Evolutionary conservation across 1,140 invertebrate genomes (phyloP), one percentile per base, ranked within the genome.

Genomic region (Stegodyphus dumicola): DNA sequence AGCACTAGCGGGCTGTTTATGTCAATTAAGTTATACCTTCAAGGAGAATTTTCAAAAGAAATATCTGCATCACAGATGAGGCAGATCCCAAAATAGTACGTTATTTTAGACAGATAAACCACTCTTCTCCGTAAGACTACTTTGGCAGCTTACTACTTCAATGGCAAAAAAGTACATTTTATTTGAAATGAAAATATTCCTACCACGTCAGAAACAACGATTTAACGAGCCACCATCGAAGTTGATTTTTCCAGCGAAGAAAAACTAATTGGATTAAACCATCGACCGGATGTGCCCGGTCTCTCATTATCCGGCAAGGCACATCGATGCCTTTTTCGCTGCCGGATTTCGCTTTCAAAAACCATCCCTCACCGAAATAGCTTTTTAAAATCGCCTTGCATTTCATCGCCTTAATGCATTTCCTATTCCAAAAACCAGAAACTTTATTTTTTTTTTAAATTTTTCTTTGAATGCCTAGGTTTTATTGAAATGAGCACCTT

Each of bases 361-460:
- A 76, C 5, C 7, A 49, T 60, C 17, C 6, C 13, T 13, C 18
- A 15, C 7, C 11, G 77, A 70, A 79, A 79, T 79, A 69, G 77
- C 77, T 79, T 79, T 79, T 79, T 79, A 79, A 79, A 79, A n/a
- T 70, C 52, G 13, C 7, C 52, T 17, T 11, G 17, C 69, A 70
- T 70, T 70, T 56, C 77, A 79, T 79, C 77, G 77, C 51, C 17
- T 69, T 79, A 79, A 79, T 79, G 77, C 77, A 70, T 70, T 79
- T 15, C 66, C 17, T 9, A 69, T n/a, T 69, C 66, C 7, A 69
- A 9, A 17, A 9, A 48, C 64, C 18, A 53, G 60, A 66, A 52
- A 33, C 53, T 70, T 79, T 69, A 70, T 53, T 70, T 70, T 17
- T 17, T n/a, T 65, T 56, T 48, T 52, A 77, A 53, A 52, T 33